A percentile compares a stretch with the other conserved stretches of the same genome.
These are phyloP conservation scores for Oncorhynchus mykiss DNA, from an alignment of 2,113 vertebrate species.

Conservation along the genomic window DNA sequence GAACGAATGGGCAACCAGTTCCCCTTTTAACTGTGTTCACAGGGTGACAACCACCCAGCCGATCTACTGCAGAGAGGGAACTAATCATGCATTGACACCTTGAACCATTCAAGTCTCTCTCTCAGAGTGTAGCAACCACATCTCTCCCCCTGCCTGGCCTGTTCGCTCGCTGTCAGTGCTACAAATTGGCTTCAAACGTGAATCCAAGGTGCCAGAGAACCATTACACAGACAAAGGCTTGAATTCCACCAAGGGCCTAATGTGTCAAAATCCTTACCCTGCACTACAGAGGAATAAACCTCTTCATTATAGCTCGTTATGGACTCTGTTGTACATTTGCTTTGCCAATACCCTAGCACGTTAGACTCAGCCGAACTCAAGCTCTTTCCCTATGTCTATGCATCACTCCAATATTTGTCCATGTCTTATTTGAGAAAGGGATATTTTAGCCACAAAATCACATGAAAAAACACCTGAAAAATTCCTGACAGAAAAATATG, in stretches of 20 bases:
- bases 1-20: slow-evolving; percentile 51
- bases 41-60: slow-evolving; percentile 58
- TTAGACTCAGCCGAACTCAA: too few species aligned
- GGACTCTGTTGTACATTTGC: not conserved
- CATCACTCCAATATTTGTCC: not conserved
- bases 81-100: slow-evolving; percentile 77
- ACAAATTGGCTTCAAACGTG: slow-evolving; percentile 76
- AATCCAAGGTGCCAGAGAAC: slow-evolving; percentile 74
- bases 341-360: not conserved
- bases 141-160: slow-evolving; percentile 29
- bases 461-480: not conserved
- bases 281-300: slow-evolving; percentile 38
- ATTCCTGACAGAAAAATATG: not conserved
- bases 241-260: slow-evolving; percentile 58
- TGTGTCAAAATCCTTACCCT: slow-evolving; percentile 55
- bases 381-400: not conserved
- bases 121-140: slow-evolving; percentile 49
- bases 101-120: slow-evolving; percentile 48
- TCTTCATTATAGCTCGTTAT: slow-evolving; percentile 56
- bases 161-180: slow-evolving; percentile 54
- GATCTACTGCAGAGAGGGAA: slow-evolving; percentile 54
- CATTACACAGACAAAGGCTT: slow-evolving; percentile 70
- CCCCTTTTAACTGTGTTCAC: slow-evolving; percentile 41
- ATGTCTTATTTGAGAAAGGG: not conserved
- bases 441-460: not conserved